Evolutionary conservation across 1,140 invertebrate species (phyloP).

Genomic region (Arctopsyche grandis): DNA sequence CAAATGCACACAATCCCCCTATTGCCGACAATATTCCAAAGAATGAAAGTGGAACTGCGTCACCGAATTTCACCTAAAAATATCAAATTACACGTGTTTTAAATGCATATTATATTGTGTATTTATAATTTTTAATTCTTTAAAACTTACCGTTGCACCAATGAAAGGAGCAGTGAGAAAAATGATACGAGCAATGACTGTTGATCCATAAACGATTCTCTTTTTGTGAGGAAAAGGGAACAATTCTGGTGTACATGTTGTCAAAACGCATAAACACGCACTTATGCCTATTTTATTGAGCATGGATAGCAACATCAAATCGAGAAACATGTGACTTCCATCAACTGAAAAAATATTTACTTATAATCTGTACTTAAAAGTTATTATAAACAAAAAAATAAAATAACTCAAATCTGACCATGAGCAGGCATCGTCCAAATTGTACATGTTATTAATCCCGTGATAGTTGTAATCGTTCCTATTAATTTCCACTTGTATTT

Average conservation of each 20-base stretch:
- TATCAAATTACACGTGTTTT: constrained; percentile 16
- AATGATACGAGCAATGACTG: constrained; percentile 42
- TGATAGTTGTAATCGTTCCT: constrained; percentile 41
- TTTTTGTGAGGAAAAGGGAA: constrained; percentile 51
- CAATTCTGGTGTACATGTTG: constrained; percentile 49
- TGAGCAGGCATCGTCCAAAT: constrained; percentile 48
- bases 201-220: constrained; percentile 45
- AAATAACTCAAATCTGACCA: constrained; percentile 24
- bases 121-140: neutral
- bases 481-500: constrained; percentile 48
- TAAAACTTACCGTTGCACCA: constrained; percentile 45
- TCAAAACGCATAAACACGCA: constrained; percentile 48
- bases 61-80: constrained; percentile 51
- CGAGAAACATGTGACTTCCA: constrained; percentile 48
- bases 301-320: constrained; percentile 49
- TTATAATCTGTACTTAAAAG: neutral
- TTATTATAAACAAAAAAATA: neutral
- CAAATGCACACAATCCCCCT: constrained; percentile 39
- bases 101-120: neutral
- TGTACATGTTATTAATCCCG: constrained; percentile 43
- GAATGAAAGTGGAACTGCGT: constrained; percentile 44
- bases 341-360: constrained; percentile 44
- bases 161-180: constrained; percentile 53
- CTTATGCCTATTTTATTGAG: constrained; percentile 52
- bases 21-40: constrained; percentile 49